Evolutionary conservation across 1,140 invertebrate species (phyloP), one percentile per base, ranked within the genome.

Genomic region (Ladona fulva): DNA sequence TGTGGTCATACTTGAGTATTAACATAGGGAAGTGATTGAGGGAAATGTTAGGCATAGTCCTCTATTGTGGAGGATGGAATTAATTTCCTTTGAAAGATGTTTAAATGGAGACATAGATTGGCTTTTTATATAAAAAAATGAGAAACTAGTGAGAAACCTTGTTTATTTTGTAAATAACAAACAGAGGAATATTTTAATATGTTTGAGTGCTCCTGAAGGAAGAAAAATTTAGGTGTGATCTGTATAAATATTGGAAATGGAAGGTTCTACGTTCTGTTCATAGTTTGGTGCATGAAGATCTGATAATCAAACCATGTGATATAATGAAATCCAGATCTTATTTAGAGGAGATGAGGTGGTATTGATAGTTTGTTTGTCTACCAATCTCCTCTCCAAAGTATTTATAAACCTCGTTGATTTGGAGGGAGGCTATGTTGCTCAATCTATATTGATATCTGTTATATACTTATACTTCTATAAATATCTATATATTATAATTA

Each of bases 401-500:
- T 66, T 66, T 66, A 66, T 66, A 66, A 66, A 66, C 52, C 52
- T 66, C n/a, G 52, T 66, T 66, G 52, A 66, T 19, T 66, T 66
- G 52, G 52, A 66, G 52, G 52, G 52, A 66, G 52, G 52, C n/a
- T 66, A 66, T 66, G 52, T 66, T 66, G 52, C 52, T 66, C 52
- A 66, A 66, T 66, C 52, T 66, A 66, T 66, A 66, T 66, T 22
- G 52, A 66, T 66, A 66, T 16, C 52, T 66, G 52, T 66, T 66
- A 66, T 66, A 66, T 66, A 66, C 52, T 66, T 66, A 66, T 66
- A 66, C 52, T 16, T 66, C 52, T 66, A 66, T 66, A 66, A 66
- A 66, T 66, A 66, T 66, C 52, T 66, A 66, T 66, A 66, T 66
- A 66, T 66, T 66, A 66, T 66, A 66, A 66, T 66, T 66, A 66